phyloP scores from a whole-genome alignment of 2,113 vertebrate genomes.

The Campylomormyrus numenius region DNA sequence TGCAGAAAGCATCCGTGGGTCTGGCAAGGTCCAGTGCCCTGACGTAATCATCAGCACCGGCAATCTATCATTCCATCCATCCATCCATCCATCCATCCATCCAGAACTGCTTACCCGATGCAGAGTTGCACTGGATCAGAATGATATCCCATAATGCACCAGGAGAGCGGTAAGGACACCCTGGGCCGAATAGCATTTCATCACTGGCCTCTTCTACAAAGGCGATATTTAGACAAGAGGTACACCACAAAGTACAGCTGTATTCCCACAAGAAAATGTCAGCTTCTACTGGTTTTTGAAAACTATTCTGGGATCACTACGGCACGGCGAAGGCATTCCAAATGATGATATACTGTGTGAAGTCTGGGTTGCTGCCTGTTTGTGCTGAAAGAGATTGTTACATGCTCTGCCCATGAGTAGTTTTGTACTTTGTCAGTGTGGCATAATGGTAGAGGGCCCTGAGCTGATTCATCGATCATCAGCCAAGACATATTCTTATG shows the following conservation, averaged over 20 bases:
- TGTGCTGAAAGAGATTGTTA: not conserved
- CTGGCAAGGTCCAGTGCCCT: not conserved
- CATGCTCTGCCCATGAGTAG: not conserved
- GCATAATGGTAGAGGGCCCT: not conserved
- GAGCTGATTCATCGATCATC: not conserved
- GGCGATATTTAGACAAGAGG: not conserved
- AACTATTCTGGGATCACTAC: not conserved
- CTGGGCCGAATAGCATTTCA: not conserved
- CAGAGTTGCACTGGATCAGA: not conserved
- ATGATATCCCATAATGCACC: not conserved
- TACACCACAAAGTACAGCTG: not conserved
- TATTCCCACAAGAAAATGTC: not conserved
- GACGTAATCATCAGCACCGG: not conserved
- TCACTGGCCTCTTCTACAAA: not conserved
- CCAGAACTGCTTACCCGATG: not conserved
- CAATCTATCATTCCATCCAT: not conserved
- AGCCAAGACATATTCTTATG: not conserved
- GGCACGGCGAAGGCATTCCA: not conserved
- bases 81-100: not conserved
- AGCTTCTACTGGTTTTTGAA: not conserved
- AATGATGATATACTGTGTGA: not conserved
- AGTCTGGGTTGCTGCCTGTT: not conserved
- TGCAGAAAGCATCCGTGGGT: not conserved
- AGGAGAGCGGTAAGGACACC: not conserved
- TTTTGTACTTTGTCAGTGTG: not conserved